These are phyloP conservation scores for Drosophila villosipedis DNA, from an alignment of 2,888 invertebrate species.

Conservation along the genomic window DNA sequence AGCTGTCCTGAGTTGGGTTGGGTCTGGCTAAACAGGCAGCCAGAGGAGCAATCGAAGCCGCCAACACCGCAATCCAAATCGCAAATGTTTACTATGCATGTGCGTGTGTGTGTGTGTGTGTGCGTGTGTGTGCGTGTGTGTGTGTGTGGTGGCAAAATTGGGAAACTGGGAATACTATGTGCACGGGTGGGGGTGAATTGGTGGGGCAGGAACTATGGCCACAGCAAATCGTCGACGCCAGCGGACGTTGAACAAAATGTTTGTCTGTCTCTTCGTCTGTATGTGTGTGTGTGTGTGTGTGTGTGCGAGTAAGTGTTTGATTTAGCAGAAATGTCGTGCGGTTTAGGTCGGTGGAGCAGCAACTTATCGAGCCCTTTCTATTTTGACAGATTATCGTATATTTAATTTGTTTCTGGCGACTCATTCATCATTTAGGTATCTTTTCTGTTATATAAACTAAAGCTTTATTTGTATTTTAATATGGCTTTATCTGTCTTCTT, in stretches of 20 bases:
- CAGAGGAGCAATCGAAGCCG: slow-evolving; percentile 61
- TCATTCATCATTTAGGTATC: background rate
- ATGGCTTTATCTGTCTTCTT: background rate
- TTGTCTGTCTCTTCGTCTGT: slow-evolving; percentile 31
- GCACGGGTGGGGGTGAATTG: background rate
- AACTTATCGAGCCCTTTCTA: slow-evolving; percentile 14
- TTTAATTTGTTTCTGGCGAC: background rate
- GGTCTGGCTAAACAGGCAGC: slow-evolving; percentile 12
- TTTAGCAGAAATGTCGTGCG: slow-evolving; percentile 12
- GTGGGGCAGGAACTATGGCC: slow-evolving; percentile 24
- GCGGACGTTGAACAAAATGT: slow-evolving; percentile 41
- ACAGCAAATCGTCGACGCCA: slow-evolving; percentile 36
- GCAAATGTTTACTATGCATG: slow-evolving; percentile 50
- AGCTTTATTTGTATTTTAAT: background rate
- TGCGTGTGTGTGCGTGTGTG: too few relatives aligned
- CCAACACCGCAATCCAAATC: slow-evolving; percentile 56
- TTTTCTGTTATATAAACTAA: background rate
- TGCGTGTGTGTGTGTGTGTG: slow-evolving; percentile 3
- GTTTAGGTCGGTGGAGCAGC: slow-evolving; percentile 9
- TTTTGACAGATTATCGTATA: slow-evolving; percentile 4
- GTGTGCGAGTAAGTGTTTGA: slow-evolving; percentile 6
- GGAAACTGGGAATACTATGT: slow-evolving; percentile 34
- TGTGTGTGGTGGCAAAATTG: slow-evolving; percentile 47
- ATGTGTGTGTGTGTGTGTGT: background rate
- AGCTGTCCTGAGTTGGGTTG: background rate